These are phyloP conservation scores for Lamprologus sp. DNA, from an alignment of 2,113 vertebrate species.

Conservation along the genomic window DNA sequence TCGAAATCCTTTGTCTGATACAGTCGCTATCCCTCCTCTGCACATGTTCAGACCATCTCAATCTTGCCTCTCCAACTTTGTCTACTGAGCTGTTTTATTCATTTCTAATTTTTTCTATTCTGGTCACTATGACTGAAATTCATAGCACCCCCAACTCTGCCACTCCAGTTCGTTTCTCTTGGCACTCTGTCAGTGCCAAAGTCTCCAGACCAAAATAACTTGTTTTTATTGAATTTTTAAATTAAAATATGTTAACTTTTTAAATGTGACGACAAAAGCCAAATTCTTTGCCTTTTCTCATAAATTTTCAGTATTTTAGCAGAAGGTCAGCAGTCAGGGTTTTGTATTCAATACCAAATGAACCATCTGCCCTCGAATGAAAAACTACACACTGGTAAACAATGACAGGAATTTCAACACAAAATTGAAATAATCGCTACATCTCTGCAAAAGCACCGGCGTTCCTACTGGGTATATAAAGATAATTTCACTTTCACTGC, in stretches of 20 bases:
- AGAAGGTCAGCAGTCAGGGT: not conserved
- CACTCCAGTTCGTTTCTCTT: accelerated
- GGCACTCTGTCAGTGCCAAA: not conserved
- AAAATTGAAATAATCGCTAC: not conserved
- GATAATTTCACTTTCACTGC: not conserved
- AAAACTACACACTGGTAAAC: not conserved
- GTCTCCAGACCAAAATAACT: not conserved
- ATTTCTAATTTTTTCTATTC: not conserved
- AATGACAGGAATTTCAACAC: not conserved
- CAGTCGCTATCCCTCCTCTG: not conserved
- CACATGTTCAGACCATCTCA: not conserved
- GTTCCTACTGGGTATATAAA: not conserved
- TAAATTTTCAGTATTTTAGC: not conserved
- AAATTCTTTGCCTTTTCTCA: too few relatives aligned
- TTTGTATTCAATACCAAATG: not conserved
- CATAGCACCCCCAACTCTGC: not conserved
- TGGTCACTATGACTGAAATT: not conserved
- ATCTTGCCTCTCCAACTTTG: not conserved
- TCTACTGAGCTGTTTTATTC: not conserved
- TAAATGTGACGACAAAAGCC: not conserved
- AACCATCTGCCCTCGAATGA: not conserved
- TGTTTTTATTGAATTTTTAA: not conserved
- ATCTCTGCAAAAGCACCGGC: not conserved
- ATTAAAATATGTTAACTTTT: not conserved
- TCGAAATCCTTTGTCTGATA: not conserved